Percentiles rank a stretch among this genome's conserved stretches.
These are phyloP conservation scores for Tachina grossa DNA, from an alignment of 2,888 invertebrate species.

Conservation along the genomic window DNA sequence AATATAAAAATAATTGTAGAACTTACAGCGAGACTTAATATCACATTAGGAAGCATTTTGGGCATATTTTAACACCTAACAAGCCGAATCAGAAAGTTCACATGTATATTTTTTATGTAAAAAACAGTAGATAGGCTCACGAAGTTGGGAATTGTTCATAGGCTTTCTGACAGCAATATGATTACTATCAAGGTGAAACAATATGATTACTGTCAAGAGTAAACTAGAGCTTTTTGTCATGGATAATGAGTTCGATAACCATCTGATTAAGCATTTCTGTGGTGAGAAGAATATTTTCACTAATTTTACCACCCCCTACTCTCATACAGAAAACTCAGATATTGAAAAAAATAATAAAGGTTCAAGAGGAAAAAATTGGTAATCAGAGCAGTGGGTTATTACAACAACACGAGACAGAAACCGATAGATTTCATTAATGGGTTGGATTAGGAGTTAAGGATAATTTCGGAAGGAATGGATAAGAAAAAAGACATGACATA, in stretches of 20 bases:
- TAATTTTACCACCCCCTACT: slow-evolving; percentile 66
- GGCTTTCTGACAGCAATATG: background rate
- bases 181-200: background rate
- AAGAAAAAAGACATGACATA: slow-evolving; percentile 1
- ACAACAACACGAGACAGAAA: slow-evolving; percentile 59
- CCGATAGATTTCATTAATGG: slow-evolving; percentile 63
- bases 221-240: slow-evolving; percentile 5
- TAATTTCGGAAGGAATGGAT: slow-evolving; percentile 16
- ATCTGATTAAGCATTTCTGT: slow-evolving; percentile 56
- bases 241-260: slow-evolving; percentile 69
- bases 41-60: background rate
- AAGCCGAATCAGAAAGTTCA: background rate
- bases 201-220: background rate
- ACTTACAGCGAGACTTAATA: background rate
- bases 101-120: background rate
- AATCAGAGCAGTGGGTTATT: slow-evolving; percentile 63
- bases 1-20: slow-evolving; percentile 2
- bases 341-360: slow-evolving; percentile 60
- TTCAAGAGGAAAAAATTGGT: slow-evolving; percentile 51
- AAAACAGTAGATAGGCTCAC: slow-evolving; percentile 2
- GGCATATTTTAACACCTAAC: background rate
- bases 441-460: slow-evolving; percentile 35
- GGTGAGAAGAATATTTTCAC: slow-evolving; percentile 42
- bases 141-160: background rate
- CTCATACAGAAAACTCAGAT: slow-evolving; percentile 64